Percentiles rank a stretch among this genome's conserved stretches.
These are phyloP conservation scores for Altica lythri DNA, from an alignment of 2,888 invertebrate species.

Conservation along the genomic window DNA sequence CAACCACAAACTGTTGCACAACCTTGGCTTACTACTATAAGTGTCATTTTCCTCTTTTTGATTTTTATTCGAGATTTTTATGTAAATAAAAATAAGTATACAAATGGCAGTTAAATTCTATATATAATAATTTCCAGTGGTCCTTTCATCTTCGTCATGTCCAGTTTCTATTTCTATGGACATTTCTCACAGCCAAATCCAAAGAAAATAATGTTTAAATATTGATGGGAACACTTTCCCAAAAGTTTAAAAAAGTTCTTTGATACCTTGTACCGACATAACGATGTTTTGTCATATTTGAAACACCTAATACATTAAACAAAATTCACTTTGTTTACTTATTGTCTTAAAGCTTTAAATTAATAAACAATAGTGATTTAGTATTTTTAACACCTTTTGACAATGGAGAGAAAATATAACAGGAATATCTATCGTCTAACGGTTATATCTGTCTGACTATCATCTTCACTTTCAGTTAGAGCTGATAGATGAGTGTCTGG, in stretches of 20 bases:
- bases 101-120: too few species aligned
- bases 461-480: conserved; percentile 67
- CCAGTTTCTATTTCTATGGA: too few species aligned
- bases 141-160: too few species aligned
- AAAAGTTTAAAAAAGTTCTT: too few species aligned
- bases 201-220: conserved; percentile 1
- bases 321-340: conserved; percentile 23
- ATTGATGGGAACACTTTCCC: too few species aligned
- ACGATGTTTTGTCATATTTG: not conserved
- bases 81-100: too few species aligned
- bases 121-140: too few species aligned
- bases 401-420: conserved; percentile 8
- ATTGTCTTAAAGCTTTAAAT: conserved; percentile 37
- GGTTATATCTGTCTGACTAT: conserved; percentile 53
- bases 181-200: not conserved
- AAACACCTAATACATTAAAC: conserved; percentile 28
- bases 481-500: conserved; percentile 66
- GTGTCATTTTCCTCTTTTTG: too few species aligned
- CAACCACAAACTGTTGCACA: too few species aligned
- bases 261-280: too few species aligned
- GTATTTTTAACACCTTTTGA: conserved; percentile 22
- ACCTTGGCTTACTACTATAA: too few species aligned
- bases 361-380: conserved; percentile 23
- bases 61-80: too few species aligned
- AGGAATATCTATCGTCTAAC: conserved; percentile 46